A percentile compares a stretch with the other conserved stretches of the same genome.
phyloP scores from a whole-genome alignment of 2,888 invertebrate genomes.

The Congeria kusceri region DNA sequence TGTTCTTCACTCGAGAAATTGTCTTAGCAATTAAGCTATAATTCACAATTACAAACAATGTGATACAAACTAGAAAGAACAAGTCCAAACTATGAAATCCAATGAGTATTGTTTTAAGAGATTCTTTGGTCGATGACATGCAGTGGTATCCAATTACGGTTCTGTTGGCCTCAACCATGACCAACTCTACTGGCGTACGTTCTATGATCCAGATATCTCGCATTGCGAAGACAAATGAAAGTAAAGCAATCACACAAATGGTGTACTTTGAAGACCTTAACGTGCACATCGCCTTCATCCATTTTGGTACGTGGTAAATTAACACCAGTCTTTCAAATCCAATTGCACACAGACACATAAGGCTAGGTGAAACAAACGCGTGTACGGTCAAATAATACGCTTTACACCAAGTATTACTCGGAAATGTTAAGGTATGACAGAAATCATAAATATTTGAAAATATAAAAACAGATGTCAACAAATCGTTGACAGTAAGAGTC shows the following conservation, averaged over 20 bases:
- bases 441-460: background rate
- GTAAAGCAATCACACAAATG: too few species aligned
- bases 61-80: background rate
- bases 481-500: background rate
- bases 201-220: slow-evolving; percentile 1
- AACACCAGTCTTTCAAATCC: background rate
- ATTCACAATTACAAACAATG: background rate
- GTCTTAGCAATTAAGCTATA: background rate
- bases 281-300: too few species aligned
- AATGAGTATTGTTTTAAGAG: background rate
- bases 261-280: too few species aligned
- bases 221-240: background rate
- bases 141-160: background rate
- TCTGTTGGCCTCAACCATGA: background rate
- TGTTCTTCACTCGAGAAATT: background rate
- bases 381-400: background rate
- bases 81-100: background rate
- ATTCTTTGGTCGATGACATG: background rate
- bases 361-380: background rate
- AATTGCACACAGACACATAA: background rate
- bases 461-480: background rate
- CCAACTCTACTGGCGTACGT: background rate
- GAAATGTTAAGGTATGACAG: background rate
- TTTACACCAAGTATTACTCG: background rate
- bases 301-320: background rate